Conservation (phyloP, 64 coral and sea anemone species). For the Actinia equina region DNA sequence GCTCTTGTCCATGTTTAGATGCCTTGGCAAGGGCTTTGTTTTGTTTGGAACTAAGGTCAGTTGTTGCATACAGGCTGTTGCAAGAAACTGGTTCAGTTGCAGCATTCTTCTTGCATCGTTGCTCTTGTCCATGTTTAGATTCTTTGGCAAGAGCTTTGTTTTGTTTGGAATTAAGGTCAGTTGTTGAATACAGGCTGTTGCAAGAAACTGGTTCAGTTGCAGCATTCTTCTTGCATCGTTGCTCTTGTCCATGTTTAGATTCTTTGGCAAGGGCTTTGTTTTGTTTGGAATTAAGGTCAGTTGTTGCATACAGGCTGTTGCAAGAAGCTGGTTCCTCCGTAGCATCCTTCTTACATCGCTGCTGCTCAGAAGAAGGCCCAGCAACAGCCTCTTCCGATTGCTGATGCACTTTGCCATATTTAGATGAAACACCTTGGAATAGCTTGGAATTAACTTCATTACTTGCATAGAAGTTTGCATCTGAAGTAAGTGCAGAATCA, state of each 20-base stretch:
- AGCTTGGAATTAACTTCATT: not conserved
- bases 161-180: not conserved
- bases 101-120: not conserved
- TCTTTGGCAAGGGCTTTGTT: too few relatives aligned
- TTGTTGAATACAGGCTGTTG: not conserved
- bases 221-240: not conserved
- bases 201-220: not conserved
- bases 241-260: not conserved
- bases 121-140: not conserved
- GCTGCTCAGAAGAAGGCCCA: not conserved
- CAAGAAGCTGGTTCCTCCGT: not conserved
- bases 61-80: not conserved
- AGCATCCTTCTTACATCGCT: not conserved
- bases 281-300: not conserved
- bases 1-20: not conserved
- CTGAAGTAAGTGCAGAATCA: not conserved
- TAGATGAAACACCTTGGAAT: not conserved
- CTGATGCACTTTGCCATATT: not conserved
- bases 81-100: not conserved
- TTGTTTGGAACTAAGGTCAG: not conserved
- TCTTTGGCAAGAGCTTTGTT: too few relatives aligned
- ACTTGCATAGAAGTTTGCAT: not conserved
- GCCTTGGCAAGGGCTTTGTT: too few relatives aligned
- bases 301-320: not conserved
- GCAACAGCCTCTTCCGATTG: not conserved